Evolutionary conservation across 2,113 vertebrate species (phyloP).

Genomic region (Nothoprocta pentlandii): DNA sequence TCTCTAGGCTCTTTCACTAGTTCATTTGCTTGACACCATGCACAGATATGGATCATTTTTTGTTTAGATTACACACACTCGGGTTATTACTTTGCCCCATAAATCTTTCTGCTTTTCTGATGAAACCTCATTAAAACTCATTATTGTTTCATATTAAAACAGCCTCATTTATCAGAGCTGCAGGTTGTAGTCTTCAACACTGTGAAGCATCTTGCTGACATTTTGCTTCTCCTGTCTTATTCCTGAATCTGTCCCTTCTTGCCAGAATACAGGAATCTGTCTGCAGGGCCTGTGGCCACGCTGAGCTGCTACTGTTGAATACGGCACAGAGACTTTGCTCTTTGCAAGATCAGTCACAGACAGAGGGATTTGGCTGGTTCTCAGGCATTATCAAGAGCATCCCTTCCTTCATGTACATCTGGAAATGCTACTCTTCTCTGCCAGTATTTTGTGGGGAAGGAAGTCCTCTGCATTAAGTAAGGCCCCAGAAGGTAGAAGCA

Average conservation of each 20-base stretch:
- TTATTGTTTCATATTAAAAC: neutral
- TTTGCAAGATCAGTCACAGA: neutral
- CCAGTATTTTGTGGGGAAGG: neutral
- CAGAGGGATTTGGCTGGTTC: too few relatives aligned
- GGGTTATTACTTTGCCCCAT: neutral
- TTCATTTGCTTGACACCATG: neutral
- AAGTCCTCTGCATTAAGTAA: neutral
- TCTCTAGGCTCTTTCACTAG: neutral
- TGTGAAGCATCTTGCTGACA: neutral
- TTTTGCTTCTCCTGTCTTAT: neutral
- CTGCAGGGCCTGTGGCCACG: neutral
- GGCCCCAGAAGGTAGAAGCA: neutral
- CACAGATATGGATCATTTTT: neutral
- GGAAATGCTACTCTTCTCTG: neutral
- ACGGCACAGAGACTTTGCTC: neutral
- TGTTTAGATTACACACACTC: neutral
- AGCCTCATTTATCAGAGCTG: neutral
- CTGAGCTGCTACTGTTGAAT: neutral
- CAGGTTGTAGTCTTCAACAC: neutral
- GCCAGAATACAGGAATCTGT: neutral
- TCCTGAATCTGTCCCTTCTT: neutral
- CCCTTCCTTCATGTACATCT: neutral
- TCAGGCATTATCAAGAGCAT: neutral
- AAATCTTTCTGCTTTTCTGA: neutral
- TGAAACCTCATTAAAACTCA: neutral